These are phyloP conservation scores for Psammodynastes pulverulentus DNA, from an alignment of 2,113 vertebrate genomes.

Conservation along the genomic window DNA sequence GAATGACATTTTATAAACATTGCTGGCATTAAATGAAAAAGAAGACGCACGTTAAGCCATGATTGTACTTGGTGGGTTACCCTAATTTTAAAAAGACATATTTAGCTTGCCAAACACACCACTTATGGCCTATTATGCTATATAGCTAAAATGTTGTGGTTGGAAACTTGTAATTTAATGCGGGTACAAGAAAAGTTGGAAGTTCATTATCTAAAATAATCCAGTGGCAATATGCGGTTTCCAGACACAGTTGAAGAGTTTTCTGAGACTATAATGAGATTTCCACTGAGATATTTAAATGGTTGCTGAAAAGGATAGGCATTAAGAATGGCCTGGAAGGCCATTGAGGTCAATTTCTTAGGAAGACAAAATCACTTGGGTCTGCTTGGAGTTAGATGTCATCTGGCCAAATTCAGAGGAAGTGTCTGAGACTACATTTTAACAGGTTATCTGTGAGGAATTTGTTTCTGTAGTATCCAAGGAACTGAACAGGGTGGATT, in stretches of 20 bases:
- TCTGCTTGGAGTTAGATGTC: not conserved
- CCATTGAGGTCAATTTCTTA: not conserved
- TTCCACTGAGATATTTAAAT: not conserved
- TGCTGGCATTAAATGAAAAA: constrained; percentile 35
- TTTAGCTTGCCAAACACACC: not conserved
- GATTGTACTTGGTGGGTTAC: not conserved
- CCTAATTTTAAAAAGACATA: not conserved
- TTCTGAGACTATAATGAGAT: not conserved
- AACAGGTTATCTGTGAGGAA: not conserved
- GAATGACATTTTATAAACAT: not conserved
- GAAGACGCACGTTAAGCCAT: not conserved
- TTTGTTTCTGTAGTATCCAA: not conserved
- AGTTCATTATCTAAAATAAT: not conserved
- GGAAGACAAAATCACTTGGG: not conserved
- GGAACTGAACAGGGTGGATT: not conserved
- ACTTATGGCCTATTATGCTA: not conserved
- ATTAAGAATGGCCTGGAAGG: no score
- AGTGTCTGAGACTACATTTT: not conserved
- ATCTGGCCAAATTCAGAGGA: not conserved
- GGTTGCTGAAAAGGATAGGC: not conserved
- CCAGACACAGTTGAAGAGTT: not conserved
- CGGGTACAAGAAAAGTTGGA: not conserved
- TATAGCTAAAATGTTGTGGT: not conserved
- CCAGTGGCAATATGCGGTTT: not conserved
- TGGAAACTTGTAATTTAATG: not conserved